Evolutionary conservation across 2,888 invertebrate species (phyloP).

Genomic region (Drosophila anomalata): DNA sequence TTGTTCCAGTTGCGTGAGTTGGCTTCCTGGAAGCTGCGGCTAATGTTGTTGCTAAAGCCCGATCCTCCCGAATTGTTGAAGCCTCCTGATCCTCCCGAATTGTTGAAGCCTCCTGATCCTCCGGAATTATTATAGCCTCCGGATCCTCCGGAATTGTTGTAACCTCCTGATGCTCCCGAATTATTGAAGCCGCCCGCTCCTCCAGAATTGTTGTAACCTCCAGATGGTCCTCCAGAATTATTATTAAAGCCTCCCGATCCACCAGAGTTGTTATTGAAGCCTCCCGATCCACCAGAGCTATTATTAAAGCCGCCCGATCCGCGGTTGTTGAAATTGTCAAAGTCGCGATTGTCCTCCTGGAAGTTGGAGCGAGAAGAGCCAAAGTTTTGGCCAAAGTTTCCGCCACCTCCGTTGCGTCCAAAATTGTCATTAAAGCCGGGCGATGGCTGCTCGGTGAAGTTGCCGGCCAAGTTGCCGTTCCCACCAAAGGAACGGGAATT

Average conservation of each 20-base stretch:
- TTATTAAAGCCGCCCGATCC: constrained; percentile 6
- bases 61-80: constrained; percentile 7
- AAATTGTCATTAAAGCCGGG: constrained; percentile 10
- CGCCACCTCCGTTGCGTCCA: constrained; percentile 6
- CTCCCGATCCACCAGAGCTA: background rate
- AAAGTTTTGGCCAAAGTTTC: constrained; percentile 14
- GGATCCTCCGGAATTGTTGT: background rate
- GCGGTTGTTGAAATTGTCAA: constrained; percentile 8
- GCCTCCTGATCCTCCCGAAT: constrained; percentile 7
- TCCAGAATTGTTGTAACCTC: constrained; percentile 14
- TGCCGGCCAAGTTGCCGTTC: constrained; percentile 11
- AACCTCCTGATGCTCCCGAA: background rate
- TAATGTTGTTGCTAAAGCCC: constrained; percentile 32
- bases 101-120: constrained; percentile 3
- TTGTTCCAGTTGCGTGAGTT: constrained; percentile 32
- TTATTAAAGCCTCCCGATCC: constrained; percentile 9
- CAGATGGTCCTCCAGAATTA: background rate
- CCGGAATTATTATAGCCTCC: constrained; percentile 2
- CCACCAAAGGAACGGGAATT: constrained; percentile 15
- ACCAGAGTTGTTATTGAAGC: constrained; percentile 6
- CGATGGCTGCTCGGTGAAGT: constrained; percentile 4
- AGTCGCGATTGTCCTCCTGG: constrained; percentile 10
- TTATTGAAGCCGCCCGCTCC: constrained; percentile 6
- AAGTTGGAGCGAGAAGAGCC: constrained; percentile 5
- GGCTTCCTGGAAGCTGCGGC: constrained; percentile 26